Conservation (phyloP, 2,797 vertebrate genomes). For the Melanotaenia parkinsoni region DNA sequence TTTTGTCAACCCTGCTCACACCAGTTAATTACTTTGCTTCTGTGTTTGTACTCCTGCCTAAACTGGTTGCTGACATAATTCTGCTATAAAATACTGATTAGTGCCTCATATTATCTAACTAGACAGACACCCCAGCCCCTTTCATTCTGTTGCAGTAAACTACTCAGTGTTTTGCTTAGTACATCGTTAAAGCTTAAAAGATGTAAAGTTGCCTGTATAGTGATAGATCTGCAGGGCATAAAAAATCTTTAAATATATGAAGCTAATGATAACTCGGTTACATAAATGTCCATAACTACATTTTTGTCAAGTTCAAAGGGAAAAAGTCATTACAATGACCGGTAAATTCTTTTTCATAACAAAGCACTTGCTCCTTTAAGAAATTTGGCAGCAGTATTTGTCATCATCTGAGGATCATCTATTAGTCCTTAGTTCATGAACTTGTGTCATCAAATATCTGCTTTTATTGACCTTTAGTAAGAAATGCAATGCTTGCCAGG, state of each 20-base stretch:
- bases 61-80: not conserved
- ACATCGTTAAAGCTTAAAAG: not conserved
- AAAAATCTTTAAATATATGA: not conserved
- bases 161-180: not conserved
- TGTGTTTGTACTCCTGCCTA: not conserved
- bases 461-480: conserved; percentile 8
- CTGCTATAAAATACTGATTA: not conserved
- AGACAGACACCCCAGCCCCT: not conserved
- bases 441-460: conserved; percentile 31
- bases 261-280: not conserved
- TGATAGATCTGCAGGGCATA: not conserved
- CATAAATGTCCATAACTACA: not conserved
- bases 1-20: not conserved
- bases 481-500: conserved; percentile 14
- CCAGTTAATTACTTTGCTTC: not conserved
- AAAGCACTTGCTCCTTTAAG: conserved; percentile 9
- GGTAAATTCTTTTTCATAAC: not conserved
- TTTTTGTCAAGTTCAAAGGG: not conserved
- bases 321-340: not conserved
- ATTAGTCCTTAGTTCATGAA: conserved; percentile 21
- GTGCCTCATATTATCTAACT: not conserved
- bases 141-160: not conserved
- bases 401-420: conserved; percentile 19
- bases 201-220: not conserved
- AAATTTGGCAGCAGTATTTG: conserved; percentile 4